phyloP scores from a whole-genome alignment of 2,888 invertebrate species.

The Beris chalybata region DNA sequence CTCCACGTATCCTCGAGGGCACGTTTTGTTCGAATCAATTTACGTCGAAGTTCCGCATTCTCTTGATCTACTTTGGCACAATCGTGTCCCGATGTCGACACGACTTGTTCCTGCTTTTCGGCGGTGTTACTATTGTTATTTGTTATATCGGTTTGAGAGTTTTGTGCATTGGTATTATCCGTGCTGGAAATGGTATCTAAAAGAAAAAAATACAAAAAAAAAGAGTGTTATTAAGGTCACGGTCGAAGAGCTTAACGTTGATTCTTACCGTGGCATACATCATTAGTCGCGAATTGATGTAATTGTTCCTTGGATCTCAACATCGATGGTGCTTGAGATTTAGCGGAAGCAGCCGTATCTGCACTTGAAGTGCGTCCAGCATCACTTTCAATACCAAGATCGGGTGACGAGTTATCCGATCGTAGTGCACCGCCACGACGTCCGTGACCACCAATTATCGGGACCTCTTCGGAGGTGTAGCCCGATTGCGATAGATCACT shows the following conservation, averaged over 20 bases:
- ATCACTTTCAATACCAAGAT: constrained; percentile 89
- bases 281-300: constrained; percentile 40
- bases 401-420: constrained; percentile 70
- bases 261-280: not conserved
- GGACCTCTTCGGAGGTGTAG: constrained; percentile 58
- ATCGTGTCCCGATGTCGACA: constrained; percentile 44
- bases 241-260: not conserved
- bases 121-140: constrained; percentile 6
- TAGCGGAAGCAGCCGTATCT: constrained; percentile 39
- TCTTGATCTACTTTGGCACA: constrained; percentile 63
- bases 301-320: constrained; percentile 1
- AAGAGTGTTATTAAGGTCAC: not conserved
- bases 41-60: constrained; percentile 70
- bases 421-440: constrained; percentile 41
- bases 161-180: constrained; percentile 8
- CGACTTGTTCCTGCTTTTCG: not conserved
- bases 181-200: constrained; percentile 11
- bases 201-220: constrained; percentile 12
- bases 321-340: constrained; percentile 28
- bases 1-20: constrained; percentile 77
- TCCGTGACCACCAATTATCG: constrained; percentile 39
- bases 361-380: constrained; percentile 64
- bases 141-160: not conserved
- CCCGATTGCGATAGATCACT: constrained; percentile 54
- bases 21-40: constrained; percentile 70